phyloP scores from a whole-genome alignment of 2,888 invertebrate genomes.

The Parnassius orleans region DNA sequence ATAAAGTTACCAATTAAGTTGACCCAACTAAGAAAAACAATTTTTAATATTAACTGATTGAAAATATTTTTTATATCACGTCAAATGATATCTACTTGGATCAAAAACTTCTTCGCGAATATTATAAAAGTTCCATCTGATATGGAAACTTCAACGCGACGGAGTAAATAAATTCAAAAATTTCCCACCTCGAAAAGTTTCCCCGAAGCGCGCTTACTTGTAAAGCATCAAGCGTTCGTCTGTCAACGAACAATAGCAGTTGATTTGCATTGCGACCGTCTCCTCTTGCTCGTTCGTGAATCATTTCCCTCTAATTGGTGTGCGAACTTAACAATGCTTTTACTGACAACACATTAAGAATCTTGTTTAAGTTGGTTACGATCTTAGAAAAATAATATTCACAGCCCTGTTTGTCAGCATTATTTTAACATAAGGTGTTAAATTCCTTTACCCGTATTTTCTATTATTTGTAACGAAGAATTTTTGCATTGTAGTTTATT shows the following conservation, averaged over 20 bases:
- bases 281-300: conserved; percentile 24
- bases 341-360: neutral
- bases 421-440: no score
- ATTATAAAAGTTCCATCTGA: neutral
- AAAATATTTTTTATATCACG: no score
- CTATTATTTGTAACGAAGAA: no score
- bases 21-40: no score
- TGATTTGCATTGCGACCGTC: conserved; percentile 25
- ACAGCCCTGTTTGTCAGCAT: no score
- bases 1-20: no score
- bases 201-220: conserved; percentile 19
- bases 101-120: neutral
- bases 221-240: conserved; percentile 21
- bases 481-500: no score
- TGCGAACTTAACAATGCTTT: conserved; percentile 19
- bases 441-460: no score
- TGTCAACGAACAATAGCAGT: conserved; percentile 19
- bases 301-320: conserved; percentile 25
- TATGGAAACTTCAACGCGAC: conserved; percentile 16
- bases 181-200: conserved; percentile 18
- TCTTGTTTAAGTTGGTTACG: neutral
- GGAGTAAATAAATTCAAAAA: conserved; percentile 11
- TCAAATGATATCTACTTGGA: neutral
- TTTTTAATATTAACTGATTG: no score
- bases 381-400: no score